Percentiles rank a stretch among this genome's conserved stretches.
Conservation (phyloP, 2,113 vertebrate genomes). For the Tricholaema leucomelas region DNA sequence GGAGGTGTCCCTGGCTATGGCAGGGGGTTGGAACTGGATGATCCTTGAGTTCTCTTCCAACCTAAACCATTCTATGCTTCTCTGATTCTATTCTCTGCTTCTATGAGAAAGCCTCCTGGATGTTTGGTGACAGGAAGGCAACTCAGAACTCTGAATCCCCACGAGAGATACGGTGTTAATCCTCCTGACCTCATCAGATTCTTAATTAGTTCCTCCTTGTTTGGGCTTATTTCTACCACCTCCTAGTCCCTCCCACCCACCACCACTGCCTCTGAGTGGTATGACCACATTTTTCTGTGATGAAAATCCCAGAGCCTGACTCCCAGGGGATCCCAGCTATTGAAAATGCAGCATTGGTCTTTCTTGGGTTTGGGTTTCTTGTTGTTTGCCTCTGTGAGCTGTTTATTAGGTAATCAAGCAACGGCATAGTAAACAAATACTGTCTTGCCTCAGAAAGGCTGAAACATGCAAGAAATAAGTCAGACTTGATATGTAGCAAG, state of each 20-base stretch:
- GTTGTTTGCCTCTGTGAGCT: constrained; percentile 36
- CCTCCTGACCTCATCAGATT: not conserved
- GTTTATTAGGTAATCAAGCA: constrained; percentile 44
- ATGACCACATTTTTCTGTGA: constrained; percentile 33
- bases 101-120: not conserved
- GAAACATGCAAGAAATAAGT: not conserved
- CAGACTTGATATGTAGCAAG: not conserved
- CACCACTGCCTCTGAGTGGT: not conserved
- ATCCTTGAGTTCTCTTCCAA: too few relatives aligned
- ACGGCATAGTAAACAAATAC: constrained; percentile 20
- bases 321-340: constrained; percentile 47
- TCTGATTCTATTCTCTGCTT: too few relatives aligned
- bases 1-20: too few relatives aligned
- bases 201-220: not conserved
- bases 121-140: not conserved
- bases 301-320: constrained; percentile 31
- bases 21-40: too few relatives aligned
- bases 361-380: constrained; percentile 18
- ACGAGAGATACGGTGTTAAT: not conserved
- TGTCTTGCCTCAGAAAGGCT: not conserved
- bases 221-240: not conserved
- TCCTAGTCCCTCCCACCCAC: not conserved
- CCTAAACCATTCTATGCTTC: too few relatives aligned
- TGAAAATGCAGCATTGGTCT: constrained; percentile 19
- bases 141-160: not conserved